A percentile compares a stretch with the other conserved stretches of the same genome.
Evolutionary conservation across 1,140 invertebrate species (phyloP).

Genomic region (Caenorhabditis briggsae): DNA sequence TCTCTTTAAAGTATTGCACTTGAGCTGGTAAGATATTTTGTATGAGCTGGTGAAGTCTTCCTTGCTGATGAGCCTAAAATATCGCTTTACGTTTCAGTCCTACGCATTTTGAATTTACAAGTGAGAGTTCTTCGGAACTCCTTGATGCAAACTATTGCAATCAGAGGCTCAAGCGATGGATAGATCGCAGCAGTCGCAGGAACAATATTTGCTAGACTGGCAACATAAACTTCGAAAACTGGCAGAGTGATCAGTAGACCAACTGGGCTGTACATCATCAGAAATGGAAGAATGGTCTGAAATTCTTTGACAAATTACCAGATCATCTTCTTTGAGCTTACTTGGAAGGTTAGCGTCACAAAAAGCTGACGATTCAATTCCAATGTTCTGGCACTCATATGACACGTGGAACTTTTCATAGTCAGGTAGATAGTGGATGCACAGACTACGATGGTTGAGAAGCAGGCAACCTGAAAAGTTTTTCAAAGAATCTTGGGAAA

Average conservation of each 20-base stretch:
- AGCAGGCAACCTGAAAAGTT: not conserved
- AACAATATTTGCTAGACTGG: not conserved
- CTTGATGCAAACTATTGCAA: slow-evolving; percentile 9
- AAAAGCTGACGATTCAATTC: slow-evolving; percentile 28
- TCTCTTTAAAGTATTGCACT: not conserved
- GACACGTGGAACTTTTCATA: not conserved
- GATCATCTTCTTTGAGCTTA: not conserved
- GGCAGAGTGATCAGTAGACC: not conserved
- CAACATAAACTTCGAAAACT: slow-evolving; percentile 4
- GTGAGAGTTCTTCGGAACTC: not conserved
- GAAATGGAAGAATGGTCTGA: not conserved
- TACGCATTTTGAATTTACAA: not conserved
- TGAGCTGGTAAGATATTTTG: not conserved
- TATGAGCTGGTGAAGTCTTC: not conserved
- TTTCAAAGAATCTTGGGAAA: no score
- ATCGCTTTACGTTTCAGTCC: not conserved
- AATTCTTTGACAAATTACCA: not conserved
- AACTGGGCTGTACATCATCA: slow-evolving; percentile 14
- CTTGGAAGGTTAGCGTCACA: not conserved
- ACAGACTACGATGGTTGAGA: not conserved
- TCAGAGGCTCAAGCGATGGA: slow-evolving; percentile 1
- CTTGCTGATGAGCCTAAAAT: not conserved
- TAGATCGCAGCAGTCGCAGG: not conserved
- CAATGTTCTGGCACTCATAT: not conserved
- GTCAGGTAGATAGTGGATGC: not conserved